Conservation (phyloP, 2,888 invertebrate genomes). For the Anthophora plumipes region DNA sequence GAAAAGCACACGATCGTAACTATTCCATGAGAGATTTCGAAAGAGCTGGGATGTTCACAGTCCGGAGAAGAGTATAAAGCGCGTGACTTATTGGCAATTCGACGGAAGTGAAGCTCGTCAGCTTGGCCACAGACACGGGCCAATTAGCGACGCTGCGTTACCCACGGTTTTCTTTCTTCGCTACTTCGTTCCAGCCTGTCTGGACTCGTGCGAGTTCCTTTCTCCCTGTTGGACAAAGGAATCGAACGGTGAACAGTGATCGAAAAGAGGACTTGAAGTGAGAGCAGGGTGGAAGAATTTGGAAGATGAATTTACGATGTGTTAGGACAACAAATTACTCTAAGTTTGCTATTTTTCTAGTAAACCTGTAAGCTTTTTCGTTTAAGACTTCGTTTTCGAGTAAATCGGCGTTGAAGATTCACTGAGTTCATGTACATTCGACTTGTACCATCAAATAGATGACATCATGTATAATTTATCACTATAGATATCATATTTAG, state of each 20-base stretch:
- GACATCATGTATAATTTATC: too few relatives aligned
- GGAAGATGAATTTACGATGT: too few relatives aligned
- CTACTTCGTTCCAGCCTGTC: too few relatives aligned
- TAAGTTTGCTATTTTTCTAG: too few relatives aligned
- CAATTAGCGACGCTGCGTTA: slow-evolving; percentile 41
- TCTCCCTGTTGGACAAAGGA: neutral
- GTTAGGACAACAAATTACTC: too few relatives aligned
- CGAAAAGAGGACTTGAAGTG: too few relatives aligned
- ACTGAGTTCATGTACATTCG: too few relatives aligned
- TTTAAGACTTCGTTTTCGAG: too few relatives aligned
- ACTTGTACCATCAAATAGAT: too few relatives aligned
- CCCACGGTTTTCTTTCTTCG: slow-evolving; percentile 10
- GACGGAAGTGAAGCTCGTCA: slow-evolving; percentile 29
- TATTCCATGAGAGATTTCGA: slow-evolving; percentile 24
- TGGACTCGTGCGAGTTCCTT: neutral
- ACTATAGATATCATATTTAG: too few relatives aligned
- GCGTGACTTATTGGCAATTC: slow-evolving; percentile 48
- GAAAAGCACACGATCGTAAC: slow-evolving; percentile 20
- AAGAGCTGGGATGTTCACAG: neutral
- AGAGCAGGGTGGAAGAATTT: neutral
- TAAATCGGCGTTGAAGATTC: too few relatives aligned
- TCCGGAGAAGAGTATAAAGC: slow-evolving; percentile 18
- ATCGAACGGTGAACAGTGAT: neutral
- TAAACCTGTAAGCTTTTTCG: too few relatives aligned
- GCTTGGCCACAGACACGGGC: slow-evolving; percentile 12